phyloP scores from a whole-genome alignment of 2,797 vertebrate genomes.

The Periparus ater region DNA sequence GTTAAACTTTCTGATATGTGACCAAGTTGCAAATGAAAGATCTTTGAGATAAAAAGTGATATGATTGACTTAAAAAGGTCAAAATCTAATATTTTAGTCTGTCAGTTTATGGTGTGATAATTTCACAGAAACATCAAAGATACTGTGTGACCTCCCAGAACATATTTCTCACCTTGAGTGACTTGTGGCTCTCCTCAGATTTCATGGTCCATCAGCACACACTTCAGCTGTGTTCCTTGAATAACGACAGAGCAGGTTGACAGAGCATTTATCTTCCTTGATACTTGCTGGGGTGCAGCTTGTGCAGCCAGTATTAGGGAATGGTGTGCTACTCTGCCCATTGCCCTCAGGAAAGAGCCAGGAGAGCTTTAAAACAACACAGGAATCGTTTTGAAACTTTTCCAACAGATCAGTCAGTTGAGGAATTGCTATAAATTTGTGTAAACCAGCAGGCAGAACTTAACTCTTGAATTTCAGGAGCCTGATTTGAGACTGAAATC shows the following conservation, averaged over 20 bases:
- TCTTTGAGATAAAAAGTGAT: conserved; percentile 61
- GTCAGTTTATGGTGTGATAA: conserved; percentile 47
- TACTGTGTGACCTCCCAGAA: neutral
- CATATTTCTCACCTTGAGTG: conserved; percentile 47
- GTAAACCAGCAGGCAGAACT: neutral
- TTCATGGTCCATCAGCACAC: conserved; percentile 44
- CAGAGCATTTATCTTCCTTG: conserved; percentile 44
- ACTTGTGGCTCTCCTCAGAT: conserved; percentile 24
- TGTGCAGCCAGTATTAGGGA: neutral
- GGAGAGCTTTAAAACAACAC: conserved; percentile 7
- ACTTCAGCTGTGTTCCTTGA: conserved; percentile 19
- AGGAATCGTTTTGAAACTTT: conserved; percentile 9
- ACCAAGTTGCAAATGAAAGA: conserved; percentile 52
- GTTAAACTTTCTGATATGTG: conserved; percentile 78
- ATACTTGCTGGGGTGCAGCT: conserved; percentile 5
- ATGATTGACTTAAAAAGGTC: conserved; percentile 57
- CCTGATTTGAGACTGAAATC: neutral
- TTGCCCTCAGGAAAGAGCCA: conserved; percentile 8
- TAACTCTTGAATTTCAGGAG: conserved; percentile 8
- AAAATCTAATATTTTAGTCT: conserved; percentile 61
- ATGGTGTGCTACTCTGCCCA: neutral
- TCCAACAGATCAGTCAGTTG: conserved; percentile 1
- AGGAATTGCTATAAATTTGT: neutral
- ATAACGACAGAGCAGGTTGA: conserved; percentile 31
- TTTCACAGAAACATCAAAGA: conserved; percentile 45